Percentiles rank a stretch among this genome's conserved stretches.
phyloP scores from a whole-genome alignment of 2,113 vertebrate genomes.

The Salminus brasiliensis region DNA sequence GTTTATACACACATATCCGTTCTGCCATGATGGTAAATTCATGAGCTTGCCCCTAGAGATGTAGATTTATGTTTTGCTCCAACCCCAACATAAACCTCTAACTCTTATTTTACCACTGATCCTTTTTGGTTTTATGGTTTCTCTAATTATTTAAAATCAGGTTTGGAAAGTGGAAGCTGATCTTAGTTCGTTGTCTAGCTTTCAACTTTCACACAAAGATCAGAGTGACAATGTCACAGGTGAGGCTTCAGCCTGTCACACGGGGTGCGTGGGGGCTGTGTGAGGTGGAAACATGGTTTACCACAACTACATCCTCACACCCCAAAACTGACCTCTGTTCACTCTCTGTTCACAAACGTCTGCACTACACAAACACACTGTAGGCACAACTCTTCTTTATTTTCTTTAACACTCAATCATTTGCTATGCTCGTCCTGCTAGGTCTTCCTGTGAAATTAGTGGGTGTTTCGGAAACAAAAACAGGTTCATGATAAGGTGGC shows the following conservation, averaged over 20 bases:
- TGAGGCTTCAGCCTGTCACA: background rate
- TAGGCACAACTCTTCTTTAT: background rate
- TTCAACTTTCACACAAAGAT: background rate
- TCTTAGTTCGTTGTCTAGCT: background rate
- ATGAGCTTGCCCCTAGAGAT: no score
- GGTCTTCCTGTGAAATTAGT: background rate
- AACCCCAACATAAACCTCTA: no score
- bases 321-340: conserved; percentile 23
- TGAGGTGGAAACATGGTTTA: conserved; percentile 4
- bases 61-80: no score
- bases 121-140: no score
- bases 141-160: no score
- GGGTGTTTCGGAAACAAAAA: no score
- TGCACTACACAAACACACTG: background rate
- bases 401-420: conserved; percentile 1
- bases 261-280: background rate
- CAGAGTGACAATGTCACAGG: background rate
- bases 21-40: no score
- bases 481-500: background rate
- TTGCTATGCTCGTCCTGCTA: background rate
- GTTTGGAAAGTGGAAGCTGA: background rate
- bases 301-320: background rate
- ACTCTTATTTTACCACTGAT: no score
- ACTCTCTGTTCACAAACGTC: background rate
- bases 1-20: no score